phyloP scores from a whole-genome alignment of 2,888 invertebrate genomes.

The Coenonympha arcania region DNA sequence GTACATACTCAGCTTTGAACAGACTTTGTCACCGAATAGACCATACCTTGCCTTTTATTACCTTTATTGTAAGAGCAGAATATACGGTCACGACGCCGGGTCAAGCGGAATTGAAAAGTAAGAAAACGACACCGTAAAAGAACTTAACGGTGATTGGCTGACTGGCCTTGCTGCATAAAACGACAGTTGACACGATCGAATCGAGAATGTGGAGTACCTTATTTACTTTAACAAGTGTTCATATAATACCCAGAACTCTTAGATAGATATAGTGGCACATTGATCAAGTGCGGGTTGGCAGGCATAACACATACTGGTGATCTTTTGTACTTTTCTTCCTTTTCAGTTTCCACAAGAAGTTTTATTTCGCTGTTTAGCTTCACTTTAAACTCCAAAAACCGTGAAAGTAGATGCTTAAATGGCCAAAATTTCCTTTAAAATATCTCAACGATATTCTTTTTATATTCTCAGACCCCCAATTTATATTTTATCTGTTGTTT shows the following conservation, averaged over 20 bases:
- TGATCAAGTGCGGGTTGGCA: too few species aligned
- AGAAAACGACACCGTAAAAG: constrained; percentile 2
- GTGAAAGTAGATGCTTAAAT: too few species aligned
- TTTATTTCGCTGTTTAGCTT: too few species aligned
- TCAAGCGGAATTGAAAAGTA: constrained; percentile 5
- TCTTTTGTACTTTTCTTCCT: too few species aligned
- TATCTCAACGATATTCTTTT: not conserved
- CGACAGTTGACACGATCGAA: not conserved
- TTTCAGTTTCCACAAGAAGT: too few species aligned
- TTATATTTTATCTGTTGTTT: not conserved
- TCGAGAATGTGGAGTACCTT: not conserved
- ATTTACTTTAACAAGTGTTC: too few species aligned
- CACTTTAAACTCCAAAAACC: too few species aligned
- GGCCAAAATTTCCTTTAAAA: too few species aligned
- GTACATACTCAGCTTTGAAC: not conserved
- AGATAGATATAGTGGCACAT: too few species aligned
- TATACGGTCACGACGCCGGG: not conserved
- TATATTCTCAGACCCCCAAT: not conserved
- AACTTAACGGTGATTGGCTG: constrained; percentile 1
- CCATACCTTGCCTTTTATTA: not conserved
- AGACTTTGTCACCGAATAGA: not conserved
- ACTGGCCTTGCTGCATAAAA: not conserved
- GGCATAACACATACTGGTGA: too few species aligned
- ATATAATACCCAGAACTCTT: too few species aligned
- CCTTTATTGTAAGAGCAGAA: not conserved